Percentiles rank a stretch among this genome's conserved stretches.
Evolutionary conservation across 1,140 invertebrate species (phyloP).

Genomic region (Pygmarrhopalites habei): DNA sequence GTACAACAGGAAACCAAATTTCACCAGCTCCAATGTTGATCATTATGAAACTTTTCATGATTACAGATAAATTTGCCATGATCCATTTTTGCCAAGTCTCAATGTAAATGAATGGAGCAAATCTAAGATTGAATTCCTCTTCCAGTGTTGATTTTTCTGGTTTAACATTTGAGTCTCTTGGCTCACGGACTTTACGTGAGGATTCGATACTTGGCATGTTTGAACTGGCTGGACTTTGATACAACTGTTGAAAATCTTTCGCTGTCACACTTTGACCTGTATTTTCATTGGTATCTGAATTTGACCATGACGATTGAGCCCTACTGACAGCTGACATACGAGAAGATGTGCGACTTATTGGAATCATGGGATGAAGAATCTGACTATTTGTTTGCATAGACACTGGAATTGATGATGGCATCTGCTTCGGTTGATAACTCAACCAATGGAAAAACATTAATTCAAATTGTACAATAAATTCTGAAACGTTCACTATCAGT

Average conservation of each 20-base stretch:
- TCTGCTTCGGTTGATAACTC: slow-evolving; percentile 3
- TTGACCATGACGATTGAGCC: not conserved
- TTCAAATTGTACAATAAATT: slow-evolving; percentile 14
- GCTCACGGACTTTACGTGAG: not conserved
- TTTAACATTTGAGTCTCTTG: not conserved
- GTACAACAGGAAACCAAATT: slow-evolving; percentile 6
- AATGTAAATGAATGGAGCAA: not conserved
- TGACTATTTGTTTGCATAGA: slow-evolving; percentile 7
- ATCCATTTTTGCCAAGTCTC: slow-evolving; percentile 16
- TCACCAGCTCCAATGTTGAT: slow-evolving; percentile 9
- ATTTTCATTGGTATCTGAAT: not conserved
- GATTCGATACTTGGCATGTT: not conserved
- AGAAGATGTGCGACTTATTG: slow-evolving; percentile 5
- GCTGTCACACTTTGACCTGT: not conserved
- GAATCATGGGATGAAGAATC: slow-evolving; percentile 19
- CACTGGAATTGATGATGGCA: not conserved
- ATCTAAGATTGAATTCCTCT: slow-evolving; percentile 1
- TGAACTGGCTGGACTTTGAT: not conserved
- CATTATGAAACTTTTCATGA: slow-evolving; percentile 16
- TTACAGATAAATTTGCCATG: slow-evolving; percentile 2
- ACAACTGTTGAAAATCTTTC: slow-evolving; percentile 6
- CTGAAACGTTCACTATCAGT: slow-evolving; percentile 8
- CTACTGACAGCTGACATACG: not conserved
- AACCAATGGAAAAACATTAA: slow-evolving; percentile 5
- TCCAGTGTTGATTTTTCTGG: not conserved